These are phyloP conservation scores for Myanophis thanlyinensis DNA, from an alignment of 2,113 vertebrate genomes.

Conservation along the genomic window DNA sequence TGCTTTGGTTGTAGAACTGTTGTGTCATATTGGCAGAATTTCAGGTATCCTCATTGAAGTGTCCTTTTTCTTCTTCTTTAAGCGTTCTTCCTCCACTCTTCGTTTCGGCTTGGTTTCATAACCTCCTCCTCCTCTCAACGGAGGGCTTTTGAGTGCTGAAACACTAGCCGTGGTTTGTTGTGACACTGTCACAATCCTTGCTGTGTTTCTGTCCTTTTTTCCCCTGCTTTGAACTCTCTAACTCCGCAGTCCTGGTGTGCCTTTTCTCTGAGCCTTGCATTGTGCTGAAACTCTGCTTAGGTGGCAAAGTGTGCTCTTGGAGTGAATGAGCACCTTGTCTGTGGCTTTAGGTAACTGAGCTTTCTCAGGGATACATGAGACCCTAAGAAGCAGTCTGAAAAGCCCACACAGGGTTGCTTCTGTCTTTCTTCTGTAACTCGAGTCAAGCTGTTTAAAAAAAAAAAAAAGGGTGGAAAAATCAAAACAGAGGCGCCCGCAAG, in stretches of 20 bases:
- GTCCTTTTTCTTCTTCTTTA: background rate
- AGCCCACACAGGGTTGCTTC: constrained; percentile 70
- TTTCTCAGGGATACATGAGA: constrained; percentile 78
- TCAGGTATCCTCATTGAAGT: background rate
- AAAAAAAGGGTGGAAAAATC: constrained; percentile 33
- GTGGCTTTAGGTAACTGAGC: constrained; percentile 48
- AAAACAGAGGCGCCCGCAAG: constrained; percentile 39
- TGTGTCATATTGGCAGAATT: background rate
- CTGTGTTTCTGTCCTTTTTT: constrained; percentile 17
- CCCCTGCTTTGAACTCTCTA: constrained; percentile 43
- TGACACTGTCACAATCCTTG: constrained; percentile 42
- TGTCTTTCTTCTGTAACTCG: constrained; percentile 70
- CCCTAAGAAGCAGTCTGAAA: constrained; percentile 42
- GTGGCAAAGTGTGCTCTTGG: constrained; percentile 42
- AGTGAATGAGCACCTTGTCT: constrained; percentile 67
- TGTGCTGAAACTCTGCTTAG: constrained; percentile 22
- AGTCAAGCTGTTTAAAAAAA: constrained; percentile 58
- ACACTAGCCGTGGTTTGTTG: constrained; percentile 33
- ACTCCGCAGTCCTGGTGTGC: constrained; percentile 28
- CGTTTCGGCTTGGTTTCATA: constrained; percentile 36
- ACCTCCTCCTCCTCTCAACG: constrained; percentile 18
- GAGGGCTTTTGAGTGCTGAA: constrained; percentile 38
- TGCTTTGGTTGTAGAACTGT: background rate
- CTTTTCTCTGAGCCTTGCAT: constrained; percentile 33
- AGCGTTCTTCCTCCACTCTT: background rate